These are phyloP conservation scores for Cygnus atratus DNA, from an alignment of 2,113 vertebrate genomes.

Conservation along the genomic window DNA sequence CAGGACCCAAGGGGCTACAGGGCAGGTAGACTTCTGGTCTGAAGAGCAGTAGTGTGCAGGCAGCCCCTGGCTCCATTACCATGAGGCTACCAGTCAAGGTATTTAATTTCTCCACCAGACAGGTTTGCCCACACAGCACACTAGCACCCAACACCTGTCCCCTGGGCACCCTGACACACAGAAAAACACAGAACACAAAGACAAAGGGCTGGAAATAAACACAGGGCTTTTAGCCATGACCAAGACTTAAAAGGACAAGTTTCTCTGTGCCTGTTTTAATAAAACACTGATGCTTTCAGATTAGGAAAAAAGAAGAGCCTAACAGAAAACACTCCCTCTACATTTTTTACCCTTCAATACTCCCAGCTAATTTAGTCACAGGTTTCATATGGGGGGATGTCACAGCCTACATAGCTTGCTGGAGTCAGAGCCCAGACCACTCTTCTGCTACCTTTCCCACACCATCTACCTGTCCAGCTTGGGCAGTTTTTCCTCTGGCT, in stretches of 20 bases:
- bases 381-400: neutral
- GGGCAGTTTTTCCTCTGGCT: neutral
- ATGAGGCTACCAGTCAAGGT: neutral
- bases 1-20: neutral
- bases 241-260: neutral
- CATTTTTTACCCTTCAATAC: neutral
- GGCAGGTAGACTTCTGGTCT: neutral
- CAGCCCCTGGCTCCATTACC: neutral
- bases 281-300: neutral
- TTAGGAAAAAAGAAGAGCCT: neutral
- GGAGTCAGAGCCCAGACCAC: neutral
- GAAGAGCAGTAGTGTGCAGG: neutral
- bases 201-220: neutral
- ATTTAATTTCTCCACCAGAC: neutral
- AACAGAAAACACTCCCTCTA: neutral
- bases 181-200: neutral
- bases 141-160: neutral
- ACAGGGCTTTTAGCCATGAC: accelerated
- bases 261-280: neutral
- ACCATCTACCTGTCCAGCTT: neutral
- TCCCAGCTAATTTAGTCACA: neutral
- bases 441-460: neutral
- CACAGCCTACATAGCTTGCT: neutral
- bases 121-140: neutral
- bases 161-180: neutral